These are phyloP conservation scores for Callipepla squamata DNA, from an alignment of 2,113 vertebrate genomes.

Conservation along the genomic window DNA sequence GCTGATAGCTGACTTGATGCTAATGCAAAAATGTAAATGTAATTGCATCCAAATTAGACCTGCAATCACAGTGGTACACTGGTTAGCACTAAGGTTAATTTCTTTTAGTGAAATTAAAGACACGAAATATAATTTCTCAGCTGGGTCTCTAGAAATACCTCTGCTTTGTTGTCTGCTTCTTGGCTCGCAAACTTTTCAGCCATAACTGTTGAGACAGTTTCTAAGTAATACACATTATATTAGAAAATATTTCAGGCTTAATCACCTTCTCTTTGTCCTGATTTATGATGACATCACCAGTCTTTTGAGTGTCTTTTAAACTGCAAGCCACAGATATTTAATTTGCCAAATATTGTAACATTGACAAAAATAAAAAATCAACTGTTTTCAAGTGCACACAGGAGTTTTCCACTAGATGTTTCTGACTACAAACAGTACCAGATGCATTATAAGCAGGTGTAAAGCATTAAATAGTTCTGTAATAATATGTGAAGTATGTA, in stretches of 20 bases:
- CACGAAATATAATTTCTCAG: background rate
- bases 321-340: background rate
- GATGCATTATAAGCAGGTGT: background rate
- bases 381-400: background rate
- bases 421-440: background rate
- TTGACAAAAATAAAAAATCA: background rate
- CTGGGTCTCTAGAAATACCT: background rate
- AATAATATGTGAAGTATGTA: background rate
- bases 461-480: background rate
- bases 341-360: background rate
- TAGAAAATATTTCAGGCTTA: background rate
- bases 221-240: background rate
- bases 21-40: background rate
- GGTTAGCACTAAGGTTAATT: background rate
- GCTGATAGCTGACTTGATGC: background rate
- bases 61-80: background rate
- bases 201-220: background rate
- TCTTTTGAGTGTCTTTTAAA: background rate
- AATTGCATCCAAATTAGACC: background rate
- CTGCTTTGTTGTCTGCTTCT: background rate
- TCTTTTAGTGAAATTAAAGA: background rate
- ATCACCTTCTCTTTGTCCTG: background rate
- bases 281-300: background rate
- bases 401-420: background rate
- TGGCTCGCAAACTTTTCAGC: background rate